A percentile compares a stretch with the other conserved stretches of the same genome.
Evolutionary conservation across 2,113 vertebrate species (phyloP).

Genomic region (Ramphastos sulfuratus): DNA sequence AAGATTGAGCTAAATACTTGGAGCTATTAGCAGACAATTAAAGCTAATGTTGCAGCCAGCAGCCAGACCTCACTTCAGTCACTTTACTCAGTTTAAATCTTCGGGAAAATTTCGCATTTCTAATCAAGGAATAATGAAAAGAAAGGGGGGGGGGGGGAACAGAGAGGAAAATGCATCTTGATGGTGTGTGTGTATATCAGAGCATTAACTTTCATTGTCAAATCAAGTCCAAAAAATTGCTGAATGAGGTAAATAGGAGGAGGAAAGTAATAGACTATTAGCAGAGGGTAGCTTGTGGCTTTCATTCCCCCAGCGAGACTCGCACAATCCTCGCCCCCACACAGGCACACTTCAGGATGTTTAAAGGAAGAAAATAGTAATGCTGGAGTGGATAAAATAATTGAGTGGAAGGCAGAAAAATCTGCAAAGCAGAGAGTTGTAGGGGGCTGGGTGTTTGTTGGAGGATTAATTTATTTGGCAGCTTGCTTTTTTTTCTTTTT

Average conservation of each 20-base stretch:
- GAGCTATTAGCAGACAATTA: conserved; percentile 29
- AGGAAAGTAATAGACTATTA: neutral
- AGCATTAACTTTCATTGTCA: conserved; percentile 57
- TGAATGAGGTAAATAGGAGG: conserved; percentile 23
- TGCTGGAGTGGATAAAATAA: neutral
- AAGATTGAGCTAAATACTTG: neutral
- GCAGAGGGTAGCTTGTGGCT: neutral
- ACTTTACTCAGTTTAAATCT: conserved; percentile 1
- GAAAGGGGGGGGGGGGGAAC: no score
- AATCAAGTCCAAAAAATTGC: neutral
- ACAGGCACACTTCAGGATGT: neutral
- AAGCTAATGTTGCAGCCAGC: conserved; percentile 44
- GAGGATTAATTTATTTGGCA: neutral
- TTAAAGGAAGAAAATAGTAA: neutral
- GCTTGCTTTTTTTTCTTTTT: neutral
- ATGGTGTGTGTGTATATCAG: neutral
- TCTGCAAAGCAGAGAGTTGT: neutral
- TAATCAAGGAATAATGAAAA: conserved; percentile 15
- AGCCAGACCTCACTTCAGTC: neutral
- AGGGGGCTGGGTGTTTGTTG: neutral
- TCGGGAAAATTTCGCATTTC: neutral
- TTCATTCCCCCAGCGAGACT: neutral
- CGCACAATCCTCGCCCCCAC: neutral
- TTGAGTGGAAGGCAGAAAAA: neutral
- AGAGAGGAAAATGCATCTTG: neutral